Evolutionary conservation across 2,797 vertebrate species (phyloP), one percentile per base, ranked within the genome.

Genomic region (Poeciliopsis infans): DNA sequence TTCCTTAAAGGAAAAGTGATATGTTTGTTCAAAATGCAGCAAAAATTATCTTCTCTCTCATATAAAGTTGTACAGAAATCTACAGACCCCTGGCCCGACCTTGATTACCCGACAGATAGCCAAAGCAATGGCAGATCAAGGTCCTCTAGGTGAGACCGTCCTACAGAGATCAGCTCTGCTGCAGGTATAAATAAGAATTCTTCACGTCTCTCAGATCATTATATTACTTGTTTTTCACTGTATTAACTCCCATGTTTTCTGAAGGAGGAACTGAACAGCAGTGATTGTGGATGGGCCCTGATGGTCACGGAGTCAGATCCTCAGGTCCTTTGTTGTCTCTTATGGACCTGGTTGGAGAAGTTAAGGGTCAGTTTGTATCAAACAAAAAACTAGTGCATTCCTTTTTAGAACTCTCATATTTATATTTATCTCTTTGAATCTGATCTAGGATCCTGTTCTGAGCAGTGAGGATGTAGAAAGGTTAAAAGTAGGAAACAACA

Each of bases 311-410:
- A 97, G 84, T 91, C 89, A 1, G 93, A 96, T 76, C 95, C 95
- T 74, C 87, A 92, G 10, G 93, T 97, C 61, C 94, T 97, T 79
- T 94, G 92, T 75, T 92, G 89, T 80, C 88, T 97, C 12, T 82
- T 97, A 77, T 96, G 96, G 96, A 93, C 92, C 43, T 97, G 96
- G 96, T 84, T 97, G 79, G 95, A 97, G 33, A 96, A 92, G 73
- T 88, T 97, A 46, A 96, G 91, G 94, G 96, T 96, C 31, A 90
- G 93, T 87, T 53, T 74, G 20, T 31, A 74, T 75, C 36, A 46
- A 72, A 86, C 25, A 75, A n/a, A 49, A n/a, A 55, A 5, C 4
- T 20, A 1, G 31, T 69, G 25, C 43, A 46, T 70, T 45, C 0
- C n/a, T 45, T 64, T 41, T 43, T 57, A 20, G 7, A 49, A 51